Conservation (phyloP, 2,113 vertebrate species). For the Clarias gariepinus region DNA sequence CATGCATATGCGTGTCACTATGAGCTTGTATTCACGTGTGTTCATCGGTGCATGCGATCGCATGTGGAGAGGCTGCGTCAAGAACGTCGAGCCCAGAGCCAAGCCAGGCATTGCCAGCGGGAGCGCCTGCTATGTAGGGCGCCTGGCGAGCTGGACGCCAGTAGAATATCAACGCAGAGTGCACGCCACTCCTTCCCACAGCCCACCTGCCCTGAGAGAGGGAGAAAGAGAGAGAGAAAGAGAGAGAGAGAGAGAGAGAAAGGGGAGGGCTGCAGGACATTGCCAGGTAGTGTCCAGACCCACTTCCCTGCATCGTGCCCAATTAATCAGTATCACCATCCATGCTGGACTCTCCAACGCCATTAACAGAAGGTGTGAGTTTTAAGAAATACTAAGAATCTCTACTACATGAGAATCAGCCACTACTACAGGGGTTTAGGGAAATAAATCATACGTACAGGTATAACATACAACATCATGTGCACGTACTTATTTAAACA, state of each 20-base stretch:
- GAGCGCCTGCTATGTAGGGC: conserved; percentile 80
- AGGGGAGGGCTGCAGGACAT: conserved; percentile 70
- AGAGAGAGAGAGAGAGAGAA: conserved; percentile 18
- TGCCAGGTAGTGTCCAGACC: conserved; percentile 81
- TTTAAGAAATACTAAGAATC: conserved; percentile 6
- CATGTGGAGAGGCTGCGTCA: conserved; percentile 66
- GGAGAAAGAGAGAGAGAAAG: conserved; percentile 45
- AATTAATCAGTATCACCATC: conserved; percentile 81
- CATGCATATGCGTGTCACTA: conserved; percentile 14
- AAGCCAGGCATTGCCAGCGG: conserved; percentile 75
- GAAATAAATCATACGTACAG: background rate
- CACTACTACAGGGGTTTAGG: background rate
- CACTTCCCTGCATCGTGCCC: conserved; percentile 76
- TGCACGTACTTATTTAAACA: no score
- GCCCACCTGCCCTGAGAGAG: conserved; percentile 73
- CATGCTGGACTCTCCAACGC: conserved; percentile 69
- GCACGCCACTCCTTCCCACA: conserved; percentile 71
- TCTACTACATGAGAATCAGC: background rate
- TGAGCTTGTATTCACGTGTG: conserved; percentile 27
- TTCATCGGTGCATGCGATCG: conserved; percentile 58
- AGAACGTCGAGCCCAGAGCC: conserved; percentile 67
- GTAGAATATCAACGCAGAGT: conserved; percentile 78
- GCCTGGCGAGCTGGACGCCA: conserved; percentile 75
- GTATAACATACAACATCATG: no score
- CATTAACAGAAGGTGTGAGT: conserved; percentile 46